Evolutionary conservation across 2,113 vertebrate genomes (phyloP).

Genomic region (Rhinopithecus roxellana): DNA sequence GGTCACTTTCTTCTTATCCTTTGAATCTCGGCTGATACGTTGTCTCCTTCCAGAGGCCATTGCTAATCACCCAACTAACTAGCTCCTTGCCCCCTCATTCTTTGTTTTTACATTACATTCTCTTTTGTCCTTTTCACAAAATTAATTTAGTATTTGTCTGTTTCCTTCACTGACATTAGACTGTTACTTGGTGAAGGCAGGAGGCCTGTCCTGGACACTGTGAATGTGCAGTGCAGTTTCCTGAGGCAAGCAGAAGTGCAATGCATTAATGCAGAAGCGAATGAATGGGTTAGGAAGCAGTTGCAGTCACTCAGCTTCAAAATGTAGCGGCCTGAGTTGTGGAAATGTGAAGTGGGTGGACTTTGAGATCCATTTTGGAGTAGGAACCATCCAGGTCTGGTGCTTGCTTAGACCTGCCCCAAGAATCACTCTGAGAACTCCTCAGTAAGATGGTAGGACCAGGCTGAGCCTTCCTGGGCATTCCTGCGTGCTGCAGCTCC

Average conservation of each 20-base stretch:
- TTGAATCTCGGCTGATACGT: not conserved
- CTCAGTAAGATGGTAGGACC: fast-evolving
- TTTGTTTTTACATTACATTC: not conserved
- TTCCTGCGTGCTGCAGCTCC: fast-evolving
- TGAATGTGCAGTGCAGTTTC: fast-evolving
- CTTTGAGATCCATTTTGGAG: not conserved
- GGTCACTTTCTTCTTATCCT: not conserved
- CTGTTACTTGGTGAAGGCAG: fast-evolving
- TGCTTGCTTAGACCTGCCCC: too few relatives aligned
- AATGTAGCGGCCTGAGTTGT: not conserved
- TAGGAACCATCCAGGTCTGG: not conserved
- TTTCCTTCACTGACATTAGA: not conserved
- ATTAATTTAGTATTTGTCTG: not conserved
- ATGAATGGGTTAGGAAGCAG: fast-evolving
- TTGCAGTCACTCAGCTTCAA: fast-evolving
- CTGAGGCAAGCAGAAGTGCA: fast-evolving
- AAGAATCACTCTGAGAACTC: not conserved
- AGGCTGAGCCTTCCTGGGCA: not conserved
- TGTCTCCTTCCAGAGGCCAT: not conserved
- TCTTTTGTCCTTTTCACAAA: not conserved
- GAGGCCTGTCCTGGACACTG: fast-evolving
- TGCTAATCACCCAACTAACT: too few relatives aligned
- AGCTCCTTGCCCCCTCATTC: not conserved
- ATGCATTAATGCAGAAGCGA: fast-evolving
- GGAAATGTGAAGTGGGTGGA: not conserved